Evolutionary conservation across 2,797 vertebrate genomes (phyloP).

Genomic region (Cossypha caffra): DNA sequence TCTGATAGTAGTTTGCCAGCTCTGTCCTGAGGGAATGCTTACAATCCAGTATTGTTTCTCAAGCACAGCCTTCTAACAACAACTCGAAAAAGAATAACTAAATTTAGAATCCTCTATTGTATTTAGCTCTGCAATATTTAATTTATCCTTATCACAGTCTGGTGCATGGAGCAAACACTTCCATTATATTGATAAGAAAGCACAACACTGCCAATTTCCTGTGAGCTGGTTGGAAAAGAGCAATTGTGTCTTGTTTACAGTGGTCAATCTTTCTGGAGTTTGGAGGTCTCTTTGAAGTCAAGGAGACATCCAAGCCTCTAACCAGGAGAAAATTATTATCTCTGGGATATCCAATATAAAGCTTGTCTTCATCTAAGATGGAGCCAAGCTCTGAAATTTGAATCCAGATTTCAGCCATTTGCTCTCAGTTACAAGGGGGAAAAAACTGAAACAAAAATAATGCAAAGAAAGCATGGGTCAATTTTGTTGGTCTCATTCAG

Average conservation of each 20-base stretch:
- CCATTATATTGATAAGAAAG: not conserved
- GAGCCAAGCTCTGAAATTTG: not conserved
- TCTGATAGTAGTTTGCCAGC: not conserved
- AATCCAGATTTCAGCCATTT: not conserved
- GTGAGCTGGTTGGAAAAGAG: not conserved
- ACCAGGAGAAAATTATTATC: not conserved
- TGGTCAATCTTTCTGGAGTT: not conserved
- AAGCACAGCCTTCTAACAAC: not conserved
- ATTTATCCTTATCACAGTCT: not conserved
- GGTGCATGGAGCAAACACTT: not conserved
- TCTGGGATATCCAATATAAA: not conserved
- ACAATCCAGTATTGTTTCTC: not conserved
- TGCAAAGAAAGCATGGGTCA: not conserved
- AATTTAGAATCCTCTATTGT: not conserved
- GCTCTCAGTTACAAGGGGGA: not conserved
- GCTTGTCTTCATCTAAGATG: not conserved
- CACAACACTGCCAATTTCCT: not conserved
- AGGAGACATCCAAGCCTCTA: not conserved
- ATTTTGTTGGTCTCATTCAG: not conserved
- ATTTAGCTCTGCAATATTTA: not conserved
- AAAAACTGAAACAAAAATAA: not conserved
- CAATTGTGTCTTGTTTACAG: not conserved
- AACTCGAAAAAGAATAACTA: not conserved
- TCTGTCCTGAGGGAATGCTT: not conserved
- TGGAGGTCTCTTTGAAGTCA: not conserved